A percentile compares a stretch with the other conserved stretches of the same genome.
Evolutionary conservation across 2,888 invertebrate genomes (phyloP).

Genomic region (Chrysotoxum bicinctum): DNA sequence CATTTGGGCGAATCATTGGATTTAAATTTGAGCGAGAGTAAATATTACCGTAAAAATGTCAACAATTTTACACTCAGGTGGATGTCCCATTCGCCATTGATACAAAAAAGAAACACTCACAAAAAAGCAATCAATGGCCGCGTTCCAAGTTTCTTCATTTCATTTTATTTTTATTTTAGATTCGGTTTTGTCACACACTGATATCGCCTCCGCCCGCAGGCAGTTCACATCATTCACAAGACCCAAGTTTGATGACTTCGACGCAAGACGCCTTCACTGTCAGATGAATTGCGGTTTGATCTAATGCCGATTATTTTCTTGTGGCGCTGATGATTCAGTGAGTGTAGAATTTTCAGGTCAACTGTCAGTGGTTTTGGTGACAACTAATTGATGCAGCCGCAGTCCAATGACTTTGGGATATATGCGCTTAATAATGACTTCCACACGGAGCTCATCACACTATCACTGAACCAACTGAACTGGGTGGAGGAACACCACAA

Average conservation of each 20-base stretch:
- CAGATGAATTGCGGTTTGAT: slow-evolving; percentile 24
- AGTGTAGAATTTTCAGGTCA: slow-evolving; percentile 46
- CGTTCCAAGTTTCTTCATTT: slow-evolving; percentile 57
- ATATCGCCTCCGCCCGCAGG: slow-evolving; percentile 27
- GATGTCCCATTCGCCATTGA: slow-evolving; percentile 30
- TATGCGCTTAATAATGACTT: slow-evolving; percentile 23
- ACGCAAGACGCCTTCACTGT: slow-evolving; percentile 5
- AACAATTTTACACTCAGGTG: slow-evolving; percentile 51
- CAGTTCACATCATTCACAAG: not conserved
- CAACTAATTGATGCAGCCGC: slow-evolving; percentile 23
- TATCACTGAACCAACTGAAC: not conserved
- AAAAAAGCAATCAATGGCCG: slow-evolving; percentile 34
- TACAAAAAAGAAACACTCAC: not conserved
- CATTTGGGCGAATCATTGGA: slow-evolving; percentile 25
- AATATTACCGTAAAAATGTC: slow-evolving; percentile 41
- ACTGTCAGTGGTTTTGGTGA: slow-evolving; percentile 17
- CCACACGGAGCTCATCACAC: slow-evolving; percentile 1
- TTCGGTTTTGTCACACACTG: slow-evolving; percentile 17
- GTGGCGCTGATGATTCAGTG: slow-evolving; percentile 10
- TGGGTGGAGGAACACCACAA: not conserved
- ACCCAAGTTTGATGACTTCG: slow-evolving; percentile 28
- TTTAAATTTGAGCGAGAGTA: slow-evolving; percentile 4
- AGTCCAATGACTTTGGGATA: not conserved
- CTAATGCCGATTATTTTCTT: slow-evolving; percentile 23
- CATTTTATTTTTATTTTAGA: slow-evolving; percentile 43